These are phyloP conservation scores for Harpalus rubripes DNA, from an alignment of 2,888 invertebrate genomes.

Conservation along the genomic window DNA sequence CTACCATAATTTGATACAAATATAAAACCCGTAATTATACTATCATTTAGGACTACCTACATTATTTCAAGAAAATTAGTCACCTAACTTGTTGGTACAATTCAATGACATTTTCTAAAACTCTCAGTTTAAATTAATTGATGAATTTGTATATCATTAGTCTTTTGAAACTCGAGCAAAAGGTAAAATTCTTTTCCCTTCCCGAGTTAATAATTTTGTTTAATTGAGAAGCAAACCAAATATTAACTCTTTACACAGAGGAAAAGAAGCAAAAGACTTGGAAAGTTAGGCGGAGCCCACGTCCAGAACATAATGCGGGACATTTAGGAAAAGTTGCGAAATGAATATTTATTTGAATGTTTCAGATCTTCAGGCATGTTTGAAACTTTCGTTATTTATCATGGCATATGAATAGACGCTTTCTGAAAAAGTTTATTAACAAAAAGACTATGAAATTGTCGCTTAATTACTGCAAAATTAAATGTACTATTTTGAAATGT, in stretches of 20 bases:
- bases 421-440: conserved; percentile 19
- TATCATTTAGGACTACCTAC: no score
- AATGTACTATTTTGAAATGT: conserved; percentile 1
- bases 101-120: no score
- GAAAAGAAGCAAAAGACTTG: conserved; percentile 34
- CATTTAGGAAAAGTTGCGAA: conserved; percentile 5
- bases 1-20: no score
- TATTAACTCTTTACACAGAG: conserved; percentile 56
- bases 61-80: no score
- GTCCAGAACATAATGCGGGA: neutral
- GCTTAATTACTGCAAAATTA: conserved; percentile 5
- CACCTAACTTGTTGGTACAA: no score
- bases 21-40: no score
- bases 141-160: no score
- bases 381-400: conserved; percentile 23
- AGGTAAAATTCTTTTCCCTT: neutral
- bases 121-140: no score
- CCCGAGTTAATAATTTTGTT: conserved; percentile 55
- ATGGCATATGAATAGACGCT: conserved; percentile 7
- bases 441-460: conserved; percentile 10
- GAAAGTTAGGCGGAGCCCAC: neutral
- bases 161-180: neutral
- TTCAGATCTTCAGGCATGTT: conserved; percentile 7
- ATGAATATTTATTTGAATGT: conserved; percentile 28
- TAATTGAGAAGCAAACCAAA: conserved; percentile 60